Conservation (phyloP, 2,797 vertebrate species). For the Onychomys arenicola region DNA sequence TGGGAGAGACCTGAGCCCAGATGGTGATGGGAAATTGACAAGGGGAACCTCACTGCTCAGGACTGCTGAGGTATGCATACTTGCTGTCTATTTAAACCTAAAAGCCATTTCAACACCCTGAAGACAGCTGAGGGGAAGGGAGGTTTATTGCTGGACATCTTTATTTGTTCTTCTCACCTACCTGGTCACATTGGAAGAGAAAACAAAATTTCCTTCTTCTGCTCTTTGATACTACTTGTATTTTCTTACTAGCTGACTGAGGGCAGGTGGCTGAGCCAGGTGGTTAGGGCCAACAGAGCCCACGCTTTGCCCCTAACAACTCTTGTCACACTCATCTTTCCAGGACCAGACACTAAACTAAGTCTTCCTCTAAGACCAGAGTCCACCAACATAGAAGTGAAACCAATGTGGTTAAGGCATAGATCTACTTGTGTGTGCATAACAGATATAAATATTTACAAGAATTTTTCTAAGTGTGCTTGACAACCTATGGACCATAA, state of each 20-base stretch:
- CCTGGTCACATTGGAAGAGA: background rate
- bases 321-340: background rate
- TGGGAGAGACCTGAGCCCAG: background rate
- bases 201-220: background rate
- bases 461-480: background rate
- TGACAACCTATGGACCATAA: background rate
- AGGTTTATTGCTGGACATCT: background rate
- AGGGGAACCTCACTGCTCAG: too few species aligned
- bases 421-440: background rate
- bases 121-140: background rate
- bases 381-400: too few species aligned
- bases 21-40: background rate
- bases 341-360: background rate
- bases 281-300: background rate
- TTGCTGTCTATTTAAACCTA: background rate
- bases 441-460: background rate
- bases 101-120: background rate
- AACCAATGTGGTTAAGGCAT: too few species aligned
- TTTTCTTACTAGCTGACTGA: background rate
- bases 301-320: background rate
- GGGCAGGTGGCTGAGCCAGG: background rate
- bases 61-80: background rate
- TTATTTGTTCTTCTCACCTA: background rate
- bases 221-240: background rate
- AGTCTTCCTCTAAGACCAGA: background rate